Evolutionary conservation across 2,113 vertebrate species (phyloP), one percentile per base, ranked within the genome.

Genomic region (Hippocampus zosterae): DNA sequence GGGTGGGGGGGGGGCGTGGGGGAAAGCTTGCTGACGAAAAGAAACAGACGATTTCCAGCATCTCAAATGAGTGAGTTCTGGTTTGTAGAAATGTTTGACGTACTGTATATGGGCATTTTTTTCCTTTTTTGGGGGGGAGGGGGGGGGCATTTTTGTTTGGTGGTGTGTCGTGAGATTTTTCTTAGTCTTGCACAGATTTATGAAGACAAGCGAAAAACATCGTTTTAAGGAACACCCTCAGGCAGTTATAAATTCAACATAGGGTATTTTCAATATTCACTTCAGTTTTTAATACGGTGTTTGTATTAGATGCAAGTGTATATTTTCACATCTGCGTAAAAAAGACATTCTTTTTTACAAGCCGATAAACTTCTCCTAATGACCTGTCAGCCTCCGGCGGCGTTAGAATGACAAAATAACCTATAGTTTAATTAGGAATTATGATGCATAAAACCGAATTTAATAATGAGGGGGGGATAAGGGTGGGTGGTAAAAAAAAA

Each of bases 291-390:
- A 60, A 60, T 33, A 33, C 16, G 33, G 57, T 60, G 2, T 60
- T 60, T 33, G 16, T 33, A 9, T 60, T 33, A 27, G 42, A 44
- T 65, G n/a, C 23, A 8, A 29, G 41, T 56, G 8, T 15, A 56
- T 41, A 60, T 69, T 18, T 33, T 48, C 29, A 66, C 41, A 62
- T 7, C n/a, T 62, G 29, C 61, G 9, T 52, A 41, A 46, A 40
- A 48, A 53, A 52, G 21, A 40, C 29, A 37, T 56, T 62, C 16
- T 33, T 25, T 69, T 40, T 71, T 72, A 10, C 23, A 16, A 70
- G 44, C 23, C 44, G 67, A 29, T 71, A 61, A 65, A 74, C 21
- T 60, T 75, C 65, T 71, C 15, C 74, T 33, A 77, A 79, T 64
- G 19, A 23, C 62, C 11, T 70, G 29, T 50, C 67, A 71, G 60